Percentiles rank a stretch among this genome's conserved stretches.
Conservation (phyloP, 2,888 invertebrate species). For the Parelbella ahira region DNA sequence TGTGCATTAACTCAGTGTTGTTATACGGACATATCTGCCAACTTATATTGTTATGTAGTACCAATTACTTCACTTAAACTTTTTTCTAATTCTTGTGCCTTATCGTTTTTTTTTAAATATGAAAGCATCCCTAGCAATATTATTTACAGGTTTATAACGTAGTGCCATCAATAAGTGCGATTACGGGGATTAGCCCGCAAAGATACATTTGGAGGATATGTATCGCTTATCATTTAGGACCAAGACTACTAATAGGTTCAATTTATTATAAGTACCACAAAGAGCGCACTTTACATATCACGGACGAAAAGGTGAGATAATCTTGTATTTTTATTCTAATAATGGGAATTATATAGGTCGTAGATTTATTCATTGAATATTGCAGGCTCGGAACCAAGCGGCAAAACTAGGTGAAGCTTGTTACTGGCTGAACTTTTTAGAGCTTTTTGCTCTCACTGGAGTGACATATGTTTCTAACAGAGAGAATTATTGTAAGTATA, state of each 20-base stretch:
- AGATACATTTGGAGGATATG: slow-evolving; percentile 95
- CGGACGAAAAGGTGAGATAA: slow-evolving; percentile 69
- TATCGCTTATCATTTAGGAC: slow-evolving; percentile 94
- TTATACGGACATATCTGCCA: too few species aligned
- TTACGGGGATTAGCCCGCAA: slow-evolving; percentile 96
- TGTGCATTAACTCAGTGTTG: too few species aligned
- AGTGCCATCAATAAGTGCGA: slow-evolving; percentile 97
- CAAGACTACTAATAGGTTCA: slow-evolving; percentile 92
- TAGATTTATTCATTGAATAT: slow-evolving; percentile 27
- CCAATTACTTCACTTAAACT: too few species aligned
- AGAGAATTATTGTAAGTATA: slow-evolving; percentile 95
- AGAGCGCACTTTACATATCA: slow-evolving; percentile 81
- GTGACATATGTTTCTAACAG: slow-evolving; percentile 96
- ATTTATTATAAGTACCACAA: slow-evolving; percentile 92
- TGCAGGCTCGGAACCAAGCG: slow-evolving; percentile 74
- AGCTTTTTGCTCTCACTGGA: slow-evolving; percentile 92
- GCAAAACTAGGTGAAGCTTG: slow-evolving; percentile 84
- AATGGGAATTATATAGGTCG: too few species aligned
- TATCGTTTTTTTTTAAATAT: too few species aligned
- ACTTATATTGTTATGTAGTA: too few species aligned
- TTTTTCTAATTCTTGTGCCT: too few species aligned
- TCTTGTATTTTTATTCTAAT: too few species aligned
- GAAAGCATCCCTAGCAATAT: too few species aligned
- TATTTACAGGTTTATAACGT: slow-evolving; percentile 92
- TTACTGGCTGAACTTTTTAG: slow-evolving; percentile 91